A percentile compares a stretch with the other conserved stretches of the same genome.
phyloP scores from a whole-genome alignment of 2,113 vertebrate species.

The Physeter macrocephalus region DNA sequence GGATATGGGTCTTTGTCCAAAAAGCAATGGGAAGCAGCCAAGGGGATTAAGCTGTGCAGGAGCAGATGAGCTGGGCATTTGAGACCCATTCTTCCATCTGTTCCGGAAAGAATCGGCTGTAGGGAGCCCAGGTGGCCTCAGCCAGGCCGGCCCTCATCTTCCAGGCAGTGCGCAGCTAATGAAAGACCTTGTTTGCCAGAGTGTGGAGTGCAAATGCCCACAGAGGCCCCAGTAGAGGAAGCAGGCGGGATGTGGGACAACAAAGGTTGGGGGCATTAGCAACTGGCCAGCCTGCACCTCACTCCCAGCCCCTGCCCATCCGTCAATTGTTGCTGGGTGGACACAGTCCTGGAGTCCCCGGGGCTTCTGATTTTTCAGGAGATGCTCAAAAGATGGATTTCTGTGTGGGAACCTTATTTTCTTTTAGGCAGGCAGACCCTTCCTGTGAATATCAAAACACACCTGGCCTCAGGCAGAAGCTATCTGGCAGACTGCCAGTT shows the following conservation, averaged over 20 bases:
- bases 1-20: neutral
- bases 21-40: neutral
- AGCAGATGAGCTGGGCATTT: neutral
- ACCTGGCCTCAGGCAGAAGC: neutral
- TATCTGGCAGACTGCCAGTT: neutral
- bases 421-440: neutral
- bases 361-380: neutral
- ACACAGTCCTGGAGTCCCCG: neutral
- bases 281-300: rapidly evolving
- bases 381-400: neutral
- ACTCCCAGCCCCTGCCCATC: neutral
- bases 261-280: rapidly evolving
- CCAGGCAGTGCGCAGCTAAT: rapidly evolving
- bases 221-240: neutral
- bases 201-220: neutral
- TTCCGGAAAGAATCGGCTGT: rapidly evolving
- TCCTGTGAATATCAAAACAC: neutral
- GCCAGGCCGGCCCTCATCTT: neutral
- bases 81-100: neutral
- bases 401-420: neutral
- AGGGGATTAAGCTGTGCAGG: rapidly evolving
- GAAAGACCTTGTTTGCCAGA: no score
- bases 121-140: neutral
- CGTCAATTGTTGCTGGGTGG: rapidly evolving
- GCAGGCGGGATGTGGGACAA: neutral